Base-by-base conservation (phyloP, 2,113 vertebrate species). In the Salminus brasiliensis region DNA sequence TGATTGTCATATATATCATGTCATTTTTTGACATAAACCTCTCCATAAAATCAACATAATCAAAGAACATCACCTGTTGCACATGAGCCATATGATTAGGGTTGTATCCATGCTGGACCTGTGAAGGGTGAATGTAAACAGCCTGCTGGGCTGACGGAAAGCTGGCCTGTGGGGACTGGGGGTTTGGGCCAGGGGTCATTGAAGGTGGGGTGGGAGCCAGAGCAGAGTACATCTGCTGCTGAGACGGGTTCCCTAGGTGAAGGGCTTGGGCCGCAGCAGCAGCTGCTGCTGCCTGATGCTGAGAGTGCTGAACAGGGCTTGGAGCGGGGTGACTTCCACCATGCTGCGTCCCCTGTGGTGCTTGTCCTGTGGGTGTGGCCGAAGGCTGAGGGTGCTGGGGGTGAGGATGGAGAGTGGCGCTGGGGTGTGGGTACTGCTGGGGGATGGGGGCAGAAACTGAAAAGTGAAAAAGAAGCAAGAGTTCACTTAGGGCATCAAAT, bases 181-280 rank as follows among this genome's bases (percentile, higher is more conserved):
- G 95, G 71, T 95, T 98, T 83, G 97, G 98, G 80, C 97, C 98
- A 11, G 96, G 96, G 80, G 95, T 97, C 96, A 99, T 98, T 88
- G 97, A 96, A 80, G 98, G 98, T 3, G 97, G 97, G 63, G 97
- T 99, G 18, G 94, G 95, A 2, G 98, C 96, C 75, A 99, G 92
- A 69, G 97, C 95, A 0, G 97, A 95, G 90, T 98, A 99, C 91
- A 99, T 96, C 75, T 96, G 96, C 93, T 99, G 98, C 93, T 98
- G 97, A 16, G 93, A 74, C 0, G 52, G 95, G 9, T 95, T 96
- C 83, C 95, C 95, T 91, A 99, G 86, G 87, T 99, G 98, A 81
- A 99, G 95, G 62, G 97, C 96, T 89, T 97, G 97, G 52, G 90
- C 90, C 10, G 89, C 90, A 57, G 90, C 90, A 1, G 88, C 89